Percentiles rank a stretch among this genome's conserved stretches.
Evolutionary conservation across 2,113 vertebrate species (phyloP).

Genomic region (Leptobrachium ailaonicum): DNA sequence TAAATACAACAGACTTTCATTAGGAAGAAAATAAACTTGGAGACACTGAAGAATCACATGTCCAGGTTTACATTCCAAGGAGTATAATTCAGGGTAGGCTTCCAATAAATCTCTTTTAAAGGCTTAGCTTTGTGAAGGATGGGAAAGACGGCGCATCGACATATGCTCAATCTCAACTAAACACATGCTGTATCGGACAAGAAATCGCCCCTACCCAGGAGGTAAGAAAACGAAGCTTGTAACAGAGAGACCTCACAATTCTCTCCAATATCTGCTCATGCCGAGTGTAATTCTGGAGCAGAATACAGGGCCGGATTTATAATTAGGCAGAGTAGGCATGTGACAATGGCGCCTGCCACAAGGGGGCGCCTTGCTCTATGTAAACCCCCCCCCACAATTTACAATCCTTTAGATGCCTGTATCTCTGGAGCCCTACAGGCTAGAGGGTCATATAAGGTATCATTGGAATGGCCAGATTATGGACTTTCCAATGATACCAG

Average conservation of each 20-base stretch:
- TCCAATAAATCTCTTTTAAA: conserved; percentile 55
- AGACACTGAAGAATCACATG: conserved; percentile 5
- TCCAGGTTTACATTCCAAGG: conserved; percentile 45
- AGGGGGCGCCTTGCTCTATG: too few relatives aligned
- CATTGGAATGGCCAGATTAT: too few relatives aligned
- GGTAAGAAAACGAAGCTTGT: background rate
- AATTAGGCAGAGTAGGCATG: too few relatives aligned
- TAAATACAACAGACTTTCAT: background rate
- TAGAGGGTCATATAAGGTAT: too few relatives aligned
- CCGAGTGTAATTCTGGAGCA: too few relatives aligned
- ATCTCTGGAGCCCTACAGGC: too few relatives aligned
- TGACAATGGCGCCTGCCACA: too few relatives aligned
- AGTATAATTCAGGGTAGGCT: conserved; percentile 39
- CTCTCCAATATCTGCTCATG: too few relatives aligned
- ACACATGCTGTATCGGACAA: conserved; percentile 54
- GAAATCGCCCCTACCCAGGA: conserved; percentile 48
- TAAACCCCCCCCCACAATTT: too few relatives aligned
- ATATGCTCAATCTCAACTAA: conserved; percentile 51
- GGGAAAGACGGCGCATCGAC: conserved; percentile 52
- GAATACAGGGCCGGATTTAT: too few relatives aligned
- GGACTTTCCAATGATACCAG: too few relatives aligned
- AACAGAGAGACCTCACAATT: background rate
- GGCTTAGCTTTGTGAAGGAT: conserved; percentile 23
- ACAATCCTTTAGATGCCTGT: too few relatives aligned
- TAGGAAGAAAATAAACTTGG: conserved; percentile 8